Evolutionary conservation across 53 echinoderm and acorn worm genomes (phyloP), one percentile per base, ranked within the genome.

Genomic region (Glandiceps talaboti): DNA sequence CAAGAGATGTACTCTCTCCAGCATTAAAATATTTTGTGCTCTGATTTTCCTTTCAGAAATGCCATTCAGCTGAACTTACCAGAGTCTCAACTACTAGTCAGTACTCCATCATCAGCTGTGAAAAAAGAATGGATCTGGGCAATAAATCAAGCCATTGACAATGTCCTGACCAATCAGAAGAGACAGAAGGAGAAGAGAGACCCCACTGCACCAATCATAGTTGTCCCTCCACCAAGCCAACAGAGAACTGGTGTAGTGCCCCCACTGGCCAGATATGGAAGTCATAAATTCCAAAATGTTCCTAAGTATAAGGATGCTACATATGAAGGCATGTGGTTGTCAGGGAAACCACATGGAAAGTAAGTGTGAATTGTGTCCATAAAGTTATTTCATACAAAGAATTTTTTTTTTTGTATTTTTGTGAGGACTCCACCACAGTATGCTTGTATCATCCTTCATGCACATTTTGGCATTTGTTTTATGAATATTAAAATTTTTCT

Each of bases 61-160:
- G 90, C 88, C 1, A 79, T 95, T 26, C 95, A 90, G 76, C 89
- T 95, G 73, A 88, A 85, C 27, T 90, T 92, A 88, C 92, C 92
- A 12, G 95, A 95, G 76, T 84, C 88, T 31, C 32, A 85, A 0
- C 83, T 95, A 1, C 73, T 85, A 0, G 83, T 95, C 25, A 86
- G 85, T 26, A 85, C 95, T 0, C 81, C 88, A 29, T 81, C 87
- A 33, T 92, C 92, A 20, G 90, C 79, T 27, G 92, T 86, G 78
- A 94, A 94, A 77, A 90, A 90, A 6, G 95, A 94, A 30, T 94
- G 95, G 95, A 77, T 94, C 27, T 94, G 95, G 95, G 89, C 90
- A 1, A 90, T 94, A 33, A 94, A 94, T 32, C 92, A 94, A 30
- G 91, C 95, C 79, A 94, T 94, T 27, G 95, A 94, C 72, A 79